Evolutionary conservation across 2,113 vertebrate species (phyloP).

Genomic region (Heterotilapia buettikoferi): DNA sequence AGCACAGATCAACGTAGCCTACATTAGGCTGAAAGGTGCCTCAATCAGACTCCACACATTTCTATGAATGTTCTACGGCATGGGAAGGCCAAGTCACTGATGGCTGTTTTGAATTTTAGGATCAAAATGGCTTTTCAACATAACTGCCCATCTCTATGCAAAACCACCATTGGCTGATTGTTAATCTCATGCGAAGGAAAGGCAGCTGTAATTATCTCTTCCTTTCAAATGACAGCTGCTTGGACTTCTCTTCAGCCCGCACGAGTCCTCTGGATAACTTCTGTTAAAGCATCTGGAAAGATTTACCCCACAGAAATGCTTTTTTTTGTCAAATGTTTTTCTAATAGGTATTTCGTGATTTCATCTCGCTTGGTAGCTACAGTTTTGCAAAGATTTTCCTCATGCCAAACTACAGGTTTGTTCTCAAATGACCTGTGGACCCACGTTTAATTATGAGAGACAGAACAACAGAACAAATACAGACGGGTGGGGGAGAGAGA

Average conservation of each 20-base stretch:
- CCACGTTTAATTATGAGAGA: not conserved
- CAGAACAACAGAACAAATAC: not conserved
- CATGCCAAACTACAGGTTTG: not conserved
- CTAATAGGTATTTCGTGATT: slow-evolving; percentile 2
- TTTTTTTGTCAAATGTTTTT: not conserved
- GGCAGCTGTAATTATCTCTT: slow-evolving; percentile 15
- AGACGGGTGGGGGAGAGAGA: not conserved
- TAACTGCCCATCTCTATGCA: not conserved
- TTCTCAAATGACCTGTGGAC: not conserved
- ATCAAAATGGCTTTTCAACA: not conserved
- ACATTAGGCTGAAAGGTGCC: not conserved
- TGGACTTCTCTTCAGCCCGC: not conserved
- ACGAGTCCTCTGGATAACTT: not conserved
- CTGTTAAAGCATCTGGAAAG: slow-evolving; percentile 37
- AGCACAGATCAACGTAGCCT: not conserved
- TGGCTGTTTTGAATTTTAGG: slow-evolving; percentile 6
- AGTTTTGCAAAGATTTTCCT: not conserved
- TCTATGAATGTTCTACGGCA: not conserved
- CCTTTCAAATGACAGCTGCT: slow-evolving; percentile 17
- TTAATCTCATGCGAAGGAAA: slow-evolving; percentile 11
- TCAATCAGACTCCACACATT: not conserved
- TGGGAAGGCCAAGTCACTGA: not conserved
- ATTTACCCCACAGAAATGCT: slow-evolving; percentile 8
- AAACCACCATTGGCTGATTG: slow-evolving; percentile 7
- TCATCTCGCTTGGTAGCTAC: not conserved